Evolutionary conservation across 2,113 vertebrate genomes (phyloP).

Genomic region (Anguilla japonica): DNA sequence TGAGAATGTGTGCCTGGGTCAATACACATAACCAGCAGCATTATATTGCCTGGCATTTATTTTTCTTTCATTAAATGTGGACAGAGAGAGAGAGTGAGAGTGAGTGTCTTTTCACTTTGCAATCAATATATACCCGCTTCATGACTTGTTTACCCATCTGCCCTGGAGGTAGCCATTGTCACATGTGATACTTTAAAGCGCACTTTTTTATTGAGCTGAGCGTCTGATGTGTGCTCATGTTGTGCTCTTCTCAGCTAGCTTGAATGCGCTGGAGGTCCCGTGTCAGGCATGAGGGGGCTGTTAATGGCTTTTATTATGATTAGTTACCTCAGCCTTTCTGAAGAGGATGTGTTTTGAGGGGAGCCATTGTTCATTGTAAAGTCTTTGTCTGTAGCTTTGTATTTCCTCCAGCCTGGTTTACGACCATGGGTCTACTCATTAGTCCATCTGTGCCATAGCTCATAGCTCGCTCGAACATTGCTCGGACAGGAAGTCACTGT

Average conservation of each 20-base stretch:
- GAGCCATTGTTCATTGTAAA: background rate
- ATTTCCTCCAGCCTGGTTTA: conserved; percentile 1
- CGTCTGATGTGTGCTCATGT: conserved; percentile 38
- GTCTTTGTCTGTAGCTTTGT: background rate
- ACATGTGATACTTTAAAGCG: conserved; percentile 65
- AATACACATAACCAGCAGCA: background rate
- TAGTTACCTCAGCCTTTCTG: conserved; percentile 21
- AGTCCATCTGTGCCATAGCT: background rate
- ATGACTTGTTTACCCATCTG: conserved; percentile 53
- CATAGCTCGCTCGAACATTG: background rate
- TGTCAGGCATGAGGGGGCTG: conserved; percentile 39
- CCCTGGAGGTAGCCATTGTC: conserved; percentile 54
- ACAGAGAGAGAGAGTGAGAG: background rate
- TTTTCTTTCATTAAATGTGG: conserved; percentile 1
- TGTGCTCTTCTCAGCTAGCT: conserved; percentile 32
- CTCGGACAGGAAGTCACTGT: background rate
- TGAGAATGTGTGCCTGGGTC: background rate
- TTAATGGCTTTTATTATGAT: conserved; percentile 46
- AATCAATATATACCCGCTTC: conserved; percentile 32
- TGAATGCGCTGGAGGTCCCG: background rate
- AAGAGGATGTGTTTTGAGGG: background rate
- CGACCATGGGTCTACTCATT: background rate
- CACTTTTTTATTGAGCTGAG: conserved; percentile 56
- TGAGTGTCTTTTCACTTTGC: conserved; percentile 17
- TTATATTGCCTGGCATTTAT: background rate